Base-by-base conservation (phyloP, 2,113 vertebrate species). In the Gasterosteus nipponicus region DNA sequence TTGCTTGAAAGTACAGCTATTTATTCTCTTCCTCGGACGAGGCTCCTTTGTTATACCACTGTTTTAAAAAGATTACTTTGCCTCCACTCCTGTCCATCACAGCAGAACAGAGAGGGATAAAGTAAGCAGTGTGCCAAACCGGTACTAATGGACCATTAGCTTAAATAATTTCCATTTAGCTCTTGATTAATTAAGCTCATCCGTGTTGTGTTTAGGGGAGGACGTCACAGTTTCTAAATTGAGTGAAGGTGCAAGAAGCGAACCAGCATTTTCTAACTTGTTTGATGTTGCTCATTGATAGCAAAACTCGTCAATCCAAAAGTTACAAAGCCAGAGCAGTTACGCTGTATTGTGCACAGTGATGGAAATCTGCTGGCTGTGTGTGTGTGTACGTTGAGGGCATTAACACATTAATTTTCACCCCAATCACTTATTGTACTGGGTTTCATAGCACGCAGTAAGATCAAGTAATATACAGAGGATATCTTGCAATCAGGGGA, bases 151-250 rank as follows among this genome's bases (percentile, higher is more conserved):
- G 87, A 70, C 84, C 89, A 90, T 92, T 92, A 90, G 69, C 70
- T 88, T 89, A 90, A 92, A 93, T 93, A 78, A 92, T 87, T 89
- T 60, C 75, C 77, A 77, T 89, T 86, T 90, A 89, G 90, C 85
- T 88, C 89, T 89, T 90, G 87, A 90, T 87, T 88, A 91, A 88
- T 91, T 83, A 92, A 88, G 89, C 83, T 81, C 75, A 65, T 78
- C 82, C 8, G 9, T 68, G 58, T 75, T 82, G 64, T 79, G 67
- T 78, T 83, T 41, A 49, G 69, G 70, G 51, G 63, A 80, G 80
- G 57, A 56, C 35, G 75, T 35, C 65, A 67, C 73, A 26, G 49
- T 75, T 89, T 78, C 61, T 69, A 78, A 83, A 91, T 64, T 85
- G 81, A 86, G 68, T 51, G 8, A 71, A 72, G 65, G 72, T 77